Evolutionary conservation across 2,113 vertebrate genomes (phyloP).

Genomic region (Gymnobelideus leadbeateri): DNA sequence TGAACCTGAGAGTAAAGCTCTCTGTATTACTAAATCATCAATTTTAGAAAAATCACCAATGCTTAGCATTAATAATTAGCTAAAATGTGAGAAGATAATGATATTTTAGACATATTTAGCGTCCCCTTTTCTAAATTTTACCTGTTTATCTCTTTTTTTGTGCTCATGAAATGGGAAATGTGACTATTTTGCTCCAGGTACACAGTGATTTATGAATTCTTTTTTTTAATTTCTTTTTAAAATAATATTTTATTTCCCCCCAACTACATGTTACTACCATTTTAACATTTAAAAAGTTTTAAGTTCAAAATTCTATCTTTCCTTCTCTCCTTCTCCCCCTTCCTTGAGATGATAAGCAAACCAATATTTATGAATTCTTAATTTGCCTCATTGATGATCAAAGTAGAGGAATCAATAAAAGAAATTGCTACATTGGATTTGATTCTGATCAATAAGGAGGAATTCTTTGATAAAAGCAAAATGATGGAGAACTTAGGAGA

Average conservation of each 20-base stretch:
- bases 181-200: background rate
- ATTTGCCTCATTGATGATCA: background rate
- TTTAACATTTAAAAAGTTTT: background rate
- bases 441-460: background rate
- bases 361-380: background rate
- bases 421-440: background rate
- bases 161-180: background rate
- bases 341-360: background rate
- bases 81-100: background rate
- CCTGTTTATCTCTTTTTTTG: background rate
- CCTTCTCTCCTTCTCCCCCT: background rate
- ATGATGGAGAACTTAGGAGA: background rate
- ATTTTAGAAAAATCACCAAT: background rate
- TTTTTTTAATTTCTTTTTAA: background rate
- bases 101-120: background rate
- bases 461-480: background rate
- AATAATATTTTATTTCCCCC: background rate
- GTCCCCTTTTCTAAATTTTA: background rate
- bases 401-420: background rate
- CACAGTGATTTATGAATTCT: background rate
- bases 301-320: background rate
- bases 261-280: background rate
- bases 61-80: background rate
- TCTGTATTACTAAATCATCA: background rate
- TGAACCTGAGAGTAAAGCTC: background rate